Evolutionary conservation across 2,888 invertebrate genomes (phyloP).

Genomic region (Hemicrepidius hirtus): DNA sequence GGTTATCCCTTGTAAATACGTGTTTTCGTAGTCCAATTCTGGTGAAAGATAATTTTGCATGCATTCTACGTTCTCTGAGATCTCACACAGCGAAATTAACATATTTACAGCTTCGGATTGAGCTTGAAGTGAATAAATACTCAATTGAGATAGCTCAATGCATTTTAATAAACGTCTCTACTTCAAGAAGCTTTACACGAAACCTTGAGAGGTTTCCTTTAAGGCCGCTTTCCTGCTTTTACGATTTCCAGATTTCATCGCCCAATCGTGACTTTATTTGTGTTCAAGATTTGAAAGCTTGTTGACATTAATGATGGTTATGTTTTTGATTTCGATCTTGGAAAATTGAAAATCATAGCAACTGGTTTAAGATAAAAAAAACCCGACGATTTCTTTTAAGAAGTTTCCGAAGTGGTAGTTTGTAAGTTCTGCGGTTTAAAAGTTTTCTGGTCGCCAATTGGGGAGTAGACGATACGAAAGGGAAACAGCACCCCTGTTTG

Average conservation of each 20-base stretch:
- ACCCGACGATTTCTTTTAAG: no score
- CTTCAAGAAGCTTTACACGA: constrained; percentile 7
- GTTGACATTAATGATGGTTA: no score
- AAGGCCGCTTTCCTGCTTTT: not conserved
- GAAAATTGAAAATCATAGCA: no score
- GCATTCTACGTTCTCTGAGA: not conserved
- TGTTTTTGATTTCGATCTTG: no score
- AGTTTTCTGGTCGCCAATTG: no score
- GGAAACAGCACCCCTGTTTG: no score
- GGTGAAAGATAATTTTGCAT: not conserved
- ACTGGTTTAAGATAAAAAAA: no score
- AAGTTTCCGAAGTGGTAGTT: no score
- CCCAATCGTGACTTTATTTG: not conserved
- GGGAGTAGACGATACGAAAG: no score
- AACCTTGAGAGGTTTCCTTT: not conserved
- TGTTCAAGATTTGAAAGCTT: not conserved
- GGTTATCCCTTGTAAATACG: not conserved
- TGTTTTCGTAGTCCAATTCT: not conserved
- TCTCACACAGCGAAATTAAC: not conserved
- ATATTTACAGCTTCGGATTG: constrained; percentile 3
- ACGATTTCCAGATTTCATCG: not conserved
- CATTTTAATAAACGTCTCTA: constrained; percentile 10
- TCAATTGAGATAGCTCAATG: constrained; percentile 6
- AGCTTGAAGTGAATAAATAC: constrained; percentile 6
- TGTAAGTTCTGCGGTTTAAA: no score